Conservation (phyloP, 1,140 invertebrate species). For the Papilio xuthus region DNA sequence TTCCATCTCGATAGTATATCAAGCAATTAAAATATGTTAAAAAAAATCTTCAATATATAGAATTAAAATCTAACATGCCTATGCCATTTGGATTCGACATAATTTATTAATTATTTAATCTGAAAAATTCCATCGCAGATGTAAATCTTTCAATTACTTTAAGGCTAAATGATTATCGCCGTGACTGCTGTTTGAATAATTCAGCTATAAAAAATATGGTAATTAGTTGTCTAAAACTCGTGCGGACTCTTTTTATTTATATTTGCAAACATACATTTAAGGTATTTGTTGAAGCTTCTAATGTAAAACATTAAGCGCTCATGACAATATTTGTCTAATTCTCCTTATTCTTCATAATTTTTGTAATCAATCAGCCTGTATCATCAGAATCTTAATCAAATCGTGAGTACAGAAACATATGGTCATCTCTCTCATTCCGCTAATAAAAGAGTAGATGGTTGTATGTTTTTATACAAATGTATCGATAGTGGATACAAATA, state of each 20-base stretch:
- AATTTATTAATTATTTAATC: neutral
- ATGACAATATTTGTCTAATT: neutral
- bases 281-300: neutral
- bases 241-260: neutral
- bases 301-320: neutral
- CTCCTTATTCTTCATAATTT: too few relatives aligned
- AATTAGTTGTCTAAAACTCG: neutral
- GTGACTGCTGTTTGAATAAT: conserved; percentile 23
- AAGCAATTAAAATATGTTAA: too few relatives aligned
- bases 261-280: neutral
- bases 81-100: neutral
- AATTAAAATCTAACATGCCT: neutral
- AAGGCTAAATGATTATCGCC: neutral
- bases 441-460: too few relatives aligned
- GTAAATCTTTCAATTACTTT: conserved; percentile 4
- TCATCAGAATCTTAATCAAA: too few relatives aligned
- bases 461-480: too few relatives aligned
- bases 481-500: too few relatives aligned
- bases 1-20: too few relatives aligned
- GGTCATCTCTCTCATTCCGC: too few relatives aligned
- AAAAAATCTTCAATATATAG: neutral
- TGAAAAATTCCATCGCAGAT: conserved; percentile 6
- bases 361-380: too few relatives aligned
- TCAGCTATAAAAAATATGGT: neutral
- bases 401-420: too few relatives aligned